Conservation (phyloP, 2,888 invertebrate species). For the Drosophila multiciliata region DNA sequence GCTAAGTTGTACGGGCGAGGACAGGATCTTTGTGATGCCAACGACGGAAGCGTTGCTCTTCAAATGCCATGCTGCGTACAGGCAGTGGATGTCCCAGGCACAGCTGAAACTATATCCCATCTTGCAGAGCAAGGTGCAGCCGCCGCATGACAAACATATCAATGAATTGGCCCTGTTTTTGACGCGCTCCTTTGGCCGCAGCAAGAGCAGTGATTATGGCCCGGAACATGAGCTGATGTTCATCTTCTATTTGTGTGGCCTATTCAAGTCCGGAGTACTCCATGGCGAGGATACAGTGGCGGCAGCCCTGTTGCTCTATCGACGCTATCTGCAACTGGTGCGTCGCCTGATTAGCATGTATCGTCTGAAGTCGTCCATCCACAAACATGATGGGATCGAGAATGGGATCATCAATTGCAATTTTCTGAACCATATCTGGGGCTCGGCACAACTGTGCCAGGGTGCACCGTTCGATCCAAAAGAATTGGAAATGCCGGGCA, state of each 20-base stretch:
- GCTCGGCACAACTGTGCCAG: slow-evolving; percentile 95
- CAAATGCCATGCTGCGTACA: slow-evolving; percentile 91
- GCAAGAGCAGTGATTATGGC: slow-evolving; percentile 98
- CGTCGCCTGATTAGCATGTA: slow-evolving; percentile 94
- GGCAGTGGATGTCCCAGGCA: slow-evolving; percentile 91
- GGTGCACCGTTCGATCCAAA: slow-evolving; percentile 92
- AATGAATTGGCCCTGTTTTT: slow-evolving; percentile 95
- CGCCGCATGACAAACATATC: slow-evolving; percentile 87
- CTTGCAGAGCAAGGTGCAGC: slow-evolving; percentile 88
- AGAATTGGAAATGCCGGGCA: slow-evolving; percentile 92
- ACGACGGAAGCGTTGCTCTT: slow-evolving; percentile 85
- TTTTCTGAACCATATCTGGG: slow-evolving; percentile 99
- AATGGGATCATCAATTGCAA: slow-evolving; percentile 96
- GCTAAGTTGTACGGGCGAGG: slow-evolving; percentile 17
- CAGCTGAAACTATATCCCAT: slow-evolving; percentile 87
- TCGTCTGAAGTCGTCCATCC: slow-evolving; percentile 95
- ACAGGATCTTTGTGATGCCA: background rate
- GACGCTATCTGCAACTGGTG: slow-evolving; percentile 92
- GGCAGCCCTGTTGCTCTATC: slow-evolving; percentile 86
- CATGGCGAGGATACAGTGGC: slow-evolving; percentile 90
- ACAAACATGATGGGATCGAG: slow-evolving; percentile 93
- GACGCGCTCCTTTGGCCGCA: slow-evolving; percentile 96
- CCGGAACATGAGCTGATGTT: slow-evolving; percentile 99
- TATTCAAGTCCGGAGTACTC: slow-evolving; percentile 94
- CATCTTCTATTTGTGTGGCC: slow-evolving; percentile 96